Evolutionary conservation across 2,113 vertebrate species (phyloP).

Genomic region (Clarias magur): DNA sequence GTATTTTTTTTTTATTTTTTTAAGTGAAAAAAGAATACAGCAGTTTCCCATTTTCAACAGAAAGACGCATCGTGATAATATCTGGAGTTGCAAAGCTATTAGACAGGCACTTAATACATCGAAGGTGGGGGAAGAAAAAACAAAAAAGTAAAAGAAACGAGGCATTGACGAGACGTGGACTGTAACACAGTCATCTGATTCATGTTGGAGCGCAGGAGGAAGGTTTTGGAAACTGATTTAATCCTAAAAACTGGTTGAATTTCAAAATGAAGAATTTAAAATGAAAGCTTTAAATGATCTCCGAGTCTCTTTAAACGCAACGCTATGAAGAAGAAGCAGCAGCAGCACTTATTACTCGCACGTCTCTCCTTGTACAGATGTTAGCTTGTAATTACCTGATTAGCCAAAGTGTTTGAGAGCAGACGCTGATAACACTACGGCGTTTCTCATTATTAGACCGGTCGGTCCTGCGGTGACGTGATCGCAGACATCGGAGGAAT

Average conservation of each 20-base stretch:
- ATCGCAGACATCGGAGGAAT: not conserved
- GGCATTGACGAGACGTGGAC: not conserved
- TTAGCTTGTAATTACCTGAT: not conserved
- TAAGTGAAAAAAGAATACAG: conserved; percentile 49
- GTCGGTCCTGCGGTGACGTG: not conserved
- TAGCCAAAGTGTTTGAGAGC: not conserved
- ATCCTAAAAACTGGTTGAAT: not conserved
- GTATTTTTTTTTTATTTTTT: not conserved
- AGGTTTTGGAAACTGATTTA: not conserved
- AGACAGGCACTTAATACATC: conserved; percentile 53
- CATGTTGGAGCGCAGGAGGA: not conserved
- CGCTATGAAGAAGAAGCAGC: not conserved
- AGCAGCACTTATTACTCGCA: not conserved
- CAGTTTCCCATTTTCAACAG: conserved; percentile 43
- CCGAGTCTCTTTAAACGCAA: not conserved
- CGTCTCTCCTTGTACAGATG: not conserved
- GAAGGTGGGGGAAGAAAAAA: not conserved
- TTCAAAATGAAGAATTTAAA: not conserved
- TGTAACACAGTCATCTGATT: not conserved
- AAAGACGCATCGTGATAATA: conserved; percentile 34
- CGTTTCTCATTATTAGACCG: not conserved
- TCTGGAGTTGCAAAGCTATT: conserved; percentile 40
- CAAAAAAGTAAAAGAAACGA: not conserved
- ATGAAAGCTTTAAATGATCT: not conserved
- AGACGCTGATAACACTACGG: not conserved